Base-by-base conservation (phyloP, 2,888 invertebrate species). In the Asteroscopus sphinx region DNA sequence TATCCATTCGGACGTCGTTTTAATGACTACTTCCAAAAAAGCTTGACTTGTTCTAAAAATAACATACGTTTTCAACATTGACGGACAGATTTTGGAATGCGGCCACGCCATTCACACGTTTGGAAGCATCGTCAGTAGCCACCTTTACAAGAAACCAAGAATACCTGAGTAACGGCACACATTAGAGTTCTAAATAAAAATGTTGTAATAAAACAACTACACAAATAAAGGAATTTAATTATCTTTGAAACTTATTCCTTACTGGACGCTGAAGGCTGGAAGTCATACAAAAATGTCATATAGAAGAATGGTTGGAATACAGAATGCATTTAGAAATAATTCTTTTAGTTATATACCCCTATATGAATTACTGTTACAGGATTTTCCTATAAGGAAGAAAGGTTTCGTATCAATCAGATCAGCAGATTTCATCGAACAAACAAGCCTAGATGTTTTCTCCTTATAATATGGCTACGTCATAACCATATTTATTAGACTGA, bases 211-310 rank as follows among this genome's bases (percentile, higher is more conserved):
- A 32, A 40, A 35, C 33, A 33, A 12, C 5, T 41, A 26, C 11
- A 25, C n/a, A n/a, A n/a, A n/a, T n/a, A n/a, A n/a, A n/a, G n/a
- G 8, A 11, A 30, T 37, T 44, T 46, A 62, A 68, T 53, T 62
- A 42, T 13, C 33, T 47, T 48, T 12, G 9, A 28, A 41, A 40
- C 30, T 36, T 41, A 15, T 48, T 48, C n/a, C 32, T 33, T 28
- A 12, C 3, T 8, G 16, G 53, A 15, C 21, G 33, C 42, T 8
- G 9, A n/a, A 12, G 41, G 1, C 16, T 33, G 11, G 26, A 36
- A 30, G 11, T 28, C 12, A 48, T 40, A 66, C 36, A 49, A 58
- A 49, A 40, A 44, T 57, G 28, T 57, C 47, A 36, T 33, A n/a
- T 40, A 46, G 33, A 15, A 17, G 32, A 45, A 45, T 30, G 52